phyloP scores from a whole-genome alignment of 2,888 invertebrate genomes.

The Pachliopta kotzebuea region DNA sequence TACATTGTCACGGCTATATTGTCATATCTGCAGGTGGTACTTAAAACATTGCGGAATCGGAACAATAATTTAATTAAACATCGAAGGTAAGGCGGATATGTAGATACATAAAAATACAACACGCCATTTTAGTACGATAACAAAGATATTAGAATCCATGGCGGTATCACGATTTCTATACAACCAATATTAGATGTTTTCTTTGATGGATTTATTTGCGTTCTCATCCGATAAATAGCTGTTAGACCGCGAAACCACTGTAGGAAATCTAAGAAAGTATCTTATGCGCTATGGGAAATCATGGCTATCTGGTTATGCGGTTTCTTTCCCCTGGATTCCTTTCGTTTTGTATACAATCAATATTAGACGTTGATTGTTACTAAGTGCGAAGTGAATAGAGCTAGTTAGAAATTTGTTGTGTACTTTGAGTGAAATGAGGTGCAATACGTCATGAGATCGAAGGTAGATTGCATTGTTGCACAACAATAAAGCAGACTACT shows the following conservation, averaged over 20 bases:
- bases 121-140: conserved; percentile 31
- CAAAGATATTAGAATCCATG: conserved; percentile 45
- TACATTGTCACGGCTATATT: neutral
- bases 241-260: conserved; percentile 71
- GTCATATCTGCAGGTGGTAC: neutral
- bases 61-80: conserved; percentile 28
- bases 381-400: conserved; percentile 58
- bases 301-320: conserved; percentile 67
- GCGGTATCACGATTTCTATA: conserved; percentile 66
- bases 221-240: conserved; percentile 67
- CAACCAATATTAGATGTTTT: conserved; percentile 57
- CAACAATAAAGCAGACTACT: conserved; percentile 61
- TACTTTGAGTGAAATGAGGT: conserved; percentile 65
- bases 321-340: conserved; percentile 68
- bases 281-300: conserved; percentile 71
- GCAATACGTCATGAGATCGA: conserved; percentile 68
- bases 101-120: neutral
- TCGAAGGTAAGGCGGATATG: conserved; percentile 33
- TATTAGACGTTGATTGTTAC: conserved; percentile 64
- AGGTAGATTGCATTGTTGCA: conserved; percentile 70
- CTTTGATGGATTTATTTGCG: conserved; percentile 69
- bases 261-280: conserved; percentile 68
- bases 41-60: conserved; percentile 28
- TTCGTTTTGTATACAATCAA: conserved; percentile 74
- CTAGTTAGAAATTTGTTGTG: conserved; percentile 46